Evolutionary conservation across 1,140 invertebrate genomes (phyloP).

Genomic region (Colletes latitarsis): DNA sequence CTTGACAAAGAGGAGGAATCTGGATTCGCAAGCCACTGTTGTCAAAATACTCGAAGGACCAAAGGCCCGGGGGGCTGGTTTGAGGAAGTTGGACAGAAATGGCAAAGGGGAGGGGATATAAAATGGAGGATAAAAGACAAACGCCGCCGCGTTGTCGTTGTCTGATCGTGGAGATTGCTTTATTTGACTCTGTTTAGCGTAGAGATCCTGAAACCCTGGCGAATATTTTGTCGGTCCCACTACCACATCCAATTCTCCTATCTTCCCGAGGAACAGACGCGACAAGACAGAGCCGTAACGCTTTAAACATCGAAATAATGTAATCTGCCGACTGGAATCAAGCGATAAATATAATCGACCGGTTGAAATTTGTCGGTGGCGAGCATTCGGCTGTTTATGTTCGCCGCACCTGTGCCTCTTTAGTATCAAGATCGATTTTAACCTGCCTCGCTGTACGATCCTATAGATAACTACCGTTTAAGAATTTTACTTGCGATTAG

Average conservation of each 20-base stretch:
- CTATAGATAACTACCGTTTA: background rate
- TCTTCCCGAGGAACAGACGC: background rate
- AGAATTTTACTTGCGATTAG: background rate
- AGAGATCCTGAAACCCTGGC: constrained; percentile 43
- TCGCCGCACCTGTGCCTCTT: constrained; percentile 52
- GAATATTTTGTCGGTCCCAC: constrained; percentile 55
- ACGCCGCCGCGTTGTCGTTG: constrained; percentile 53
- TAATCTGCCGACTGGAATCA: constrained; percentile 68
- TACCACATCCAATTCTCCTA: background rate
- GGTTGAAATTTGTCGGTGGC: constrained; percentile 69
- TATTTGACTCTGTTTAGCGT: constrained; percentile 71
- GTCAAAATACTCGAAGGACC: constrained; percentile 28
- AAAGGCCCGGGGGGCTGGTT: constrained; percentile 1
- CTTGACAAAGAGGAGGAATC: constrained; percentile 56
- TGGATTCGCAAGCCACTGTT: constrained; percentile 46
- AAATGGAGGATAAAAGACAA: constrained; percentile 58
- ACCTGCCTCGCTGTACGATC: background rate
- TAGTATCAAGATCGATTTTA: constrained; percentile 6
- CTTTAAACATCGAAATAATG: constrained; percentile 71
- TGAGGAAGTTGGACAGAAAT: background rate
- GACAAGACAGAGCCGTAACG: constrained; percentile 44
- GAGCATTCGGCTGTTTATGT: constrained; percentile 28
- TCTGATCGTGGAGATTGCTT: constrained; percentile 74
- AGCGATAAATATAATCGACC: constrained; percentile 71
- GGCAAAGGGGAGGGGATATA: background rate